Evolutionary conservation across 2,797 vertebrate species (phyloP).

Genomic region (Luscinia megarhynchos): DNA sequence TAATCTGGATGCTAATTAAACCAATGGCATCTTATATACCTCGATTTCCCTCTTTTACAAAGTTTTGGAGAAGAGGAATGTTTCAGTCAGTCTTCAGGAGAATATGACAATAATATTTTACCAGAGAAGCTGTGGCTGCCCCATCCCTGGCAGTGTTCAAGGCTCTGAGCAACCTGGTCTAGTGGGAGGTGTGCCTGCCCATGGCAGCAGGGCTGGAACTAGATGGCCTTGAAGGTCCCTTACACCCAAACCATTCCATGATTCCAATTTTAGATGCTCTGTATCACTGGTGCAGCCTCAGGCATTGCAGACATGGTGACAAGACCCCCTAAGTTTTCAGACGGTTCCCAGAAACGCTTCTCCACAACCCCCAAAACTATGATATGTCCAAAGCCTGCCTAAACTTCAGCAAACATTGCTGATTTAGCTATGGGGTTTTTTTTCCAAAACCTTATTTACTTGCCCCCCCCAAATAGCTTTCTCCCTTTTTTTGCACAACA

Average conservation of each 20-base stretch:
- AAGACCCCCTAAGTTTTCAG: background rate
- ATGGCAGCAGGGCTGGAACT: background rate
- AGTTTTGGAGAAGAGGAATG: background rate
- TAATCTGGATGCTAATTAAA: background rate
- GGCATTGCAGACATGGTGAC: background rate
- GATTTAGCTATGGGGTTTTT: background rate
- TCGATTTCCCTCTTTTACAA: background rate
- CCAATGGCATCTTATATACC: background rate
- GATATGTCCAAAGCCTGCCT: background rate
- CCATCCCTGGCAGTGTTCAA: background rate
- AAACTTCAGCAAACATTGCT: background rate
- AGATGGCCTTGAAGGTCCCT: background rate
- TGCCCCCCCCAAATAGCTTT: background rate
- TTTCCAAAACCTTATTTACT: background rate
- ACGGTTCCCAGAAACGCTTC: background rate
- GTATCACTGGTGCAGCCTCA: background rate
- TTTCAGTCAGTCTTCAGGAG: background rate
- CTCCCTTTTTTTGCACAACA: background rate
- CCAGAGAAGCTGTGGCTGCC: background rate
- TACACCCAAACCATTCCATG: background rate
- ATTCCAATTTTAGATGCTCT: background rate
- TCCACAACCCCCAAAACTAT: background rate
- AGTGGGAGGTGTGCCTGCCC: background rate
- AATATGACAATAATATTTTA: background rate
- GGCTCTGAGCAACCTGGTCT: background rate